Base-by-base conservation (phyloP, 2,113 vertebrate genomes). In the Ameiurus melas region DNA sequence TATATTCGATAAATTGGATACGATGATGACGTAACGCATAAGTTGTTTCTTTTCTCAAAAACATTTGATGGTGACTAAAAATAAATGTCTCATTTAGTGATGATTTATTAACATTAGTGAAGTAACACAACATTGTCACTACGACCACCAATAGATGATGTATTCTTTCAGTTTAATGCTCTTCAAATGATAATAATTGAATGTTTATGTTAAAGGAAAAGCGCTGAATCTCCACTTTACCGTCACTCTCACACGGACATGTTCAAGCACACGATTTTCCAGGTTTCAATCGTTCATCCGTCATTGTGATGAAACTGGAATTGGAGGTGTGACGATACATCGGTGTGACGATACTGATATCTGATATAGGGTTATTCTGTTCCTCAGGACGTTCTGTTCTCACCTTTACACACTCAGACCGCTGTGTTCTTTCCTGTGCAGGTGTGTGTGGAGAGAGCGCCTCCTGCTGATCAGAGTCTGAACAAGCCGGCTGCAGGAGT, bases 401-500 rank as follows among this genome's bases (percentile, higher is more conserved):
- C 64, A 8, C 27, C 8, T n/a, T 66, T 27, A 43, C 43, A 27
- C 27, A 79, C 78, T 4, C n/a, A 20, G 16, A 58, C 78, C 81
- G 7, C 20, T 19, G 39, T 47, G 2, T 9, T 60, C 9, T 86
- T 3, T 47, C 27, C 68, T 84, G 68, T 62, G 5, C 68, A 71
- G 71, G 55, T 57, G 55, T 60, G 94, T 82, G 90, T 92, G 90
- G 91, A 90, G 91, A 92, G 47, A 66, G 80, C 89, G 86, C 92
- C 93, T 89, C 92, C 95, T 92, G 92, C 88, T 93, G 94, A 91
- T 87, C 90, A 85, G 19, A 93, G 82, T 27, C 73, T 83, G 85
- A 90, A 87, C 16, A 84, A 90, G 55, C 87, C 81, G 20, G 84
- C 86, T 22, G 78, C 30, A 55, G 53, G 3, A 39, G 68, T 47